A percentile compares a stretch with the other conserved stretches of the same genome.
Conservation (phyloP, 2,888 invertebrate genomes). For the Physocephala rufipes region DNA sequence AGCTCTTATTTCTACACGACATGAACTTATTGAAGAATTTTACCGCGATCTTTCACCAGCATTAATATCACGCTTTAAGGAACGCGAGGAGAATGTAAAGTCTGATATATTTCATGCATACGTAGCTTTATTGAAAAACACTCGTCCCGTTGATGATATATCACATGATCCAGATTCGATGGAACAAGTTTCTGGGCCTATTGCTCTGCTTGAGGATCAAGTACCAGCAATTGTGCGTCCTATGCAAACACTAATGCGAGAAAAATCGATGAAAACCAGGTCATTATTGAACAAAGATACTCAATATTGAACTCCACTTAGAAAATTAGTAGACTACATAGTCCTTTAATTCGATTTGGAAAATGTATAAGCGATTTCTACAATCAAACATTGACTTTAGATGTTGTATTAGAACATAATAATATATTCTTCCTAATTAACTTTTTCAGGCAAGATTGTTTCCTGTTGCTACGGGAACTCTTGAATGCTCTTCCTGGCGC, state of each 20-base stretch:
- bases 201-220: constrained; percentile 70
- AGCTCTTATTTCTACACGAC: constrained; percentile 90
- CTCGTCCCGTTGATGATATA: constrained; percentile 75
- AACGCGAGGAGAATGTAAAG: constrained; percentile 98
- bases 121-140: constrained; percentile 90
- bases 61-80: constrained; percentile 92
- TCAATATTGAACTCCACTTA: too few species aligned
- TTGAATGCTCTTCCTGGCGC: constrained; percentile 90
- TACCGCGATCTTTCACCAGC: constrained; percentile 90
- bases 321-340: too few species aligned
- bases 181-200: constrained; percentile 79
- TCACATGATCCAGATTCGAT: constrained; percentile 76
- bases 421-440: constrained; percentile 49
- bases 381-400: too few species aligned
- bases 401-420: too few species aligned
- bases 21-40: constrained; percentile 89
- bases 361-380: too few species aligned
- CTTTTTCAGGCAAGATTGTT: constrained; percentile 80
- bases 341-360: too few species aligned
- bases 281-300: too few species aligned
- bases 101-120: constrained; percentile 98
- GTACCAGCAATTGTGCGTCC: constrained; percentile 84
- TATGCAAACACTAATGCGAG: constrained; percentile 86
- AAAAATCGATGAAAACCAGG: constrained; percentile 81
- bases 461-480: constrained; percentile 89